Evolutionary conservation across 2,797 vertebrate species (phyloP).

Genomic region (Karalla daura): DNA sequence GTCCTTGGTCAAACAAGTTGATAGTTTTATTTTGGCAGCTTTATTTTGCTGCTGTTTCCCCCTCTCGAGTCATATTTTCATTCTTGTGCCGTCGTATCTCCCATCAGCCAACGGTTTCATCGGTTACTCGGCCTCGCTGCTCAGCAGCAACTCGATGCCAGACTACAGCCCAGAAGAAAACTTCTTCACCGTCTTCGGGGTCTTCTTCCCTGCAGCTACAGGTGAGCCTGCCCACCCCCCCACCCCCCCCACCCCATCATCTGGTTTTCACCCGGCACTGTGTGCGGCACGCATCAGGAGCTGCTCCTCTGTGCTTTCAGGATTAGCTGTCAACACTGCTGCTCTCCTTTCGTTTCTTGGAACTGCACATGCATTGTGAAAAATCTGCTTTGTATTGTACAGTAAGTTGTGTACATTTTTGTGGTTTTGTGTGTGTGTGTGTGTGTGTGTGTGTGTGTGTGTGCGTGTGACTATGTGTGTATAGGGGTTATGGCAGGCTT

Average conservation of each 20-base stretch:
- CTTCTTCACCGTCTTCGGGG: constrained; percentile 97
- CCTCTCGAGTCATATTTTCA: too few species aligned
- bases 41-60: background rate
- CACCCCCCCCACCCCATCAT: too few species aligned
- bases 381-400: constrained; percentile 11
- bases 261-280: background rate
- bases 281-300: background rate
- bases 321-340: background rate
- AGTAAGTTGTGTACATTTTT: constrained; percentile 40
- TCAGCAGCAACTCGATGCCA: constrained; percentile 88
- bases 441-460: constrained; percentile 31
- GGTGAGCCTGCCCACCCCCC: constrained; percentile 84
- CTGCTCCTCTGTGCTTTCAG: background rate
- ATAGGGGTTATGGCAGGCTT: constrained; percentile 98
- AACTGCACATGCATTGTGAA: background rate
- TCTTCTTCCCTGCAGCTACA: constrained; percentile 98
- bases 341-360: background rate
- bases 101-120: constrained; percentile 91
- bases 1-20: too few species aligned
- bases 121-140: constrained; percentile 89
- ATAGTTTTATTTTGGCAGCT: too few species aligned
- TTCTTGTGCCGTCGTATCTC: constrained; percentile 16
- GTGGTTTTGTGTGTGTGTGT: constrained; percentile 46
- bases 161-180: constrained; percentile 92
- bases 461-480: constrained; percentile 50